These are phyloP conservation scores for Tricholauxania praeusta DNA, from an alignment of 2,888 invertebrate genomes.

Conservation along the genomic window DNA sequence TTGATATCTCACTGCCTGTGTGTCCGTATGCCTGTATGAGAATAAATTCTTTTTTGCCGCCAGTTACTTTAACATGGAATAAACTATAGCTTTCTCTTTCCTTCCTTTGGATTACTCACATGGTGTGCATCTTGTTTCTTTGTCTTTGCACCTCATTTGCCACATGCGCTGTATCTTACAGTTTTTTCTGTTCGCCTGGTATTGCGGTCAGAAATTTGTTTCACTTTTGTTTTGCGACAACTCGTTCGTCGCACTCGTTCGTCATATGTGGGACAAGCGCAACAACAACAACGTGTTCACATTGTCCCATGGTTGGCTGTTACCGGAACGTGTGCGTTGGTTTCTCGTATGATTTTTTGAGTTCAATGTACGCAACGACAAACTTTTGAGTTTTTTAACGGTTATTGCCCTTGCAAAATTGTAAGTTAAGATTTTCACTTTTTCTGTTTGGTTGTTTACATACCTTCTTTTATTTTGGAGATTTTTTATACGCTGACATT, in stretches of 20 bases:
- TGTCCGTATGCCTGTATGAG: too few relatives aligned
- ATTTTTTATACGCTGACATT: neutral
- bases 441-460: neutral
- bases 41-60: too few relatives aligned
- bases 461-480: neutral
- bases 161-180: slow-evolving; percentile 20
- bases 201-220: slow-evolving; percentile 60
- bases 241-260: slow-evolving; percentile 39
- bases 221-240: slow-evolving; percentile 60
- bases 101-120: neutral
- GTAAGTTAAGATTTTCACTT: slow-evolving; percentile 32
- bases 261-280: slow-evolving; percentile 38
- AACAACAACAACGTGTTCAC: slow-evolving; percentile 35
- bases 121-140: neutral
- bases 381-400: slow-evolving; percentile 20
- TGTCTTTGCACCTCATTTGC: neutral
- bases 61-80: neutral
- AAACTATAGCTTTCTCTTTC: neutral
- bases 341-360: neutral
- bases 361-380: slow-evolving; percentile 29
- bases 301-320: neutral
- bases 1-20: too few relatives aligned
- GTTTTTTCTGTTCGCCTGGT: slow-evolving; percentile 49
- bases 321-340: neutral
- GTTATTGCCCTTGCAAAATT: slow-evolving; percentile 12